Evolutionary conservation across 2,113 vertebrate genomes (phyloP), one percentile per base, ranked within the genome.

Genomic region (Thomomys bottae): DNA sequence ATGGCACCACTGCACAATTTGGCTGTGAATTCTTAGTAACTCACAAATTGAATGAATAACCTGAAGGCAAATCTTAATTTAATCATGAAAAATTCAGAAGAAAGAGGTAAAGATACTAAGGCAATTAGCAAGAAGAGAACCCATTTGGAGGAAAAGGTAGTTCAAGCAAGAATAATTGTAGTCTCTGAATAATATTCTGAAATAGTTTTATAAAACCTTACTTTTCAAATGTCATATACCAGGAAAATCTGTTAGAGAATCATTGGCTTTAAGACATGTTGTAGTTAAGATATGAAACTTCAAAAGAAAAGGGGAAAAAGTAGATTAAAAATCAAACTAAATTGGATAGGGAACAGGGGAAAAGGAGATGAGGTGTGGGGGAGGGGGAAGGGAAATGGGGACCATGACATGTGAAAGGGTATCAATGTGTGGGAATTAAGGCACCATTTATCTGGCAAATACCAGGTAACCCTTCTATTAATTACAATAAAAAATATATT

Each of bases 181-280:
- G 32, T 66, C 21, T 23, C 38, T 61, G 26, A 87, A 79, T 45
- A 38, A 87, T 26, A 82, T 32, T 77, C 26, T 80, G 24, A 82
- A 87, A 57, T 57, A 26, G 64, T 68, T 54, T 54, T 32, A 40
- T 89, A 70, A 76, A 3, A 42, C 73, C 12, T 45, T 76, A 71
- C 70, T 59, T 72, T 92, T 68, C 54, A 92, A 78, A 72, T 77
- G 77, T 77, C 24, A 83, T 30, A 90, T 61, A 49, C 8, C 7
- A 88, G 67, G 24, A 68, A 68, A 95, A 90, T 85, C 23, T 87
- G 42, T 82, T 81, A 57, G 24, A 75, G 59, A 57, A 84, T 82
- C 76, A 82, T 10, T 40, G 24, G 32, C 54, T 82, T 32, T 76
- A 15, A 84, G 79, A 77, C 42, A 71, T 17, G 20, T 3, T 85